Conservation (phyloP, 1,140 invertebrate species). For the Aphelenchoides fujianensis region DNA sequence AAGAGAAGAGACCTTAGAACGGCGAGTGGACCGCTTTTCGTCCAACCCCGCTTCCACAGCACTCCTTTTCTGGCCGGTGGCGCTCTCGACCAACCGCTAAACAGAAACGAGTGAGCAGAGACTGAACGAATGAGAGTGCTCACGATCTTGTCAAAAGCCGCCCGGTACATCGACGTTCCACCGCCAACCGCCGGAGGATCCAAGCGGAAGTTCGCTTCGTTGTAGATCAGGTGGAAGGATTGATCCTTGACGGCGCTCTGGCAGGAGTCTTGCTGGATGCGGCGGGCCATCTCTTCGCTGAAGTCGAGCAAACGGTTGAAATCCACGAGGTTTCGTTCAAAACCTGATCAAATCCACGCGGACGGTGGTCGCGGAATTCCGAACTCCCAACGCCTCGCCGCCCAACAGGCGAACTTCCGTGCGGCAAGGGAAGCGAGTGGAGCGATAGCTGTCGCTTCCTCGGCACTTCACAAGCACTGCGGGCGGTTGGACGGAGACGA, state of each 20-base stretch:
- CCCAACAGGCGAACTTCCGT: constrained; percentile 28
- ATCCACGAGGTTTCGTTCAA: background rate
- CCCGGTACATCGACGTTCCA: background rate
- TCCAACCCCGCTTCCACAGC: constrained; percentile 28
- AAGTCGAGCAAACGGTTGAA: constrained; percentile 6
- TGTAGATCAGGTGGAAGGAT: constrained; percentile 34
- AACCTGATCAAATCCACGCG: constrained; percentile 25
- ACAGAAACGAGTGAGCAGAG: background rate
- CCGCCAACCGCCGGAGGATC: background rate
- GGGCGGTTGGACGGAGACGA: constrained; percentile 26
- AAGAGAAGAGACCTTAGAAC: constrained; percentile 31
- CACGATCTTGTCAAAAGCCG: constrained; percentile 24
- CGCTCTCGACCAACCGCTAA: constrained; percentile 29
- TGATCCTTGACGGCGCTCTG: constrained; percentile 20
- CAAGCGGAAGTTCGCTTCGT: constrained; percentile 25
- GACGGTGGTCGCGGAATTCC: background rate
- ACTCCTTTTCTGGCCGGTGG: constrained; percentile 6
- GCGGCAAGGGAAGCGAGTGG: constrained; percentile 28
- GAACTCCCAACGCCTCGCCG: constrained; percentile 29
- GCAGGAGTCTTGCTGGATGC: constrained; percentile 29
- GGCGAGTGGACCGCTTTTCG: constrained; percentile 26
- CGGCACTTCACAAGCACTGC: constrained; percentile 34
- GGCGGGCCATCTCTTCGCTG: constrained; percentile 30
- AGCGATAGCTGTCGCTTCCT: constrained; percentile 31
- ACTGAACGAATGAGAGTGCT: background rate